Conservation (phyloP, 2,888 invertebrate species). For the Mesorhabditis sp. region DNA sequence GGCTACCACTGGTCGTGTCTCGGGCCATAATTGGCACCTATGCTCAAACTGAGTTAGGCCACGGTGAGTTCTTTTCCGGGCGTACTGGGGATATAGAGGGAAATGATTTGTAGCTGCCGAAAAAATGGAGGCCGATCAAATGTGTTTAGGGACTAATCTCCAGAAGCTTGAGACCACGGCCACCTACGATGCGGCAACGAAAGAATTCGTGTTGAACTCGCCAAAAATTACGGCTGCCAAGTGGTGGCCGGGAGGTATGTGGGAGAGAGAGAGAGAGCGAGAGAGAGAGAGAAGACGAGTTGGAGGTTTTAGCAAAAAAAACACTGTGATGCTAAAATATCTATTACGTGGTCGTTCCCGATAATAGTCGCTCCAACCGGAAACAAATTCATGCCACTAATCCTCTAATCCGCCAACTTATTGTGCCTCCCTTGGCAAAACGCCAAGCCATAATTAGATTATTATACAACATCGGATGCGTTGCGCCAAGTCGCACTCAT, state of each 20-base stretch:
- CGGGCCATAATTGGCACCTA: slow-evolving; percentile 86
- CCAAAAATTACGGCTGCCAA: slow-evolving; percentile 82
- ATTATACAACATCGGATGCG: too few relatives aligned
- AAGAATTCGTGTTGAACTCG: slow-evolving; percentile 82
- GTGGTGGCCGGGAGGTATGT: slow-evolving; percentile 46
- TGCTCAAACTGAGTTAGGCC: slow-evolving; percentile 89
- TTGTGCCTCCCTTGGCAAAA: too few relatives aligned
- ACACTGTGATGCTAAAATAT: too few relatives aligned
- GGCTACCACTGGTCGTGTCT: slow-evolving; percentile 66
- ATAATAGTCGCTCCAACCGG: too few relatives aligned
- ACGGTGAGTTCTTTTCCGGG: slow-evolving; percentile 59
- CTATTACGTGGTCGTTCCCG: too few relatives aligned
- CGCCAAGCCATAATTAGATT: too few relatives aligned
- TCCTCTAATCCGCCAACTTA: too few relatives aligned
- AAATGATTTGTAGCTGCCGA: background rate
- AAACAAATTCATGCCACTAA: too few relatives aligned
- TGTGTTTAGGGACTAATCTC: slow-evolving; percentile 70
- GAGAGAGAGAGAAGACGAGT: slow-evolving; percentile 67
- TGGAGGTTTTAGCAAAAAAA: too few relatives aligned
- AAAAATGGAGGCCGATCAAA: background rate
- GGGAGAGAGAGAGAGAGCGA: too few relatives aligned
- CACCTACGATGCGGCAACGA: slow-evolving; percentile 76
- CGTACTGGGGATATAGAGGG: background rate
- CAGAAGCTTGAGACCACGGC: slow-evolving; percentile 88
- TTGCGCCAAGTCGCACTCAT: too few relatives aligned